Conservation (phyloP, 2,888 invertebrate genomes). For the Pristionchus mayeri region DNA sequence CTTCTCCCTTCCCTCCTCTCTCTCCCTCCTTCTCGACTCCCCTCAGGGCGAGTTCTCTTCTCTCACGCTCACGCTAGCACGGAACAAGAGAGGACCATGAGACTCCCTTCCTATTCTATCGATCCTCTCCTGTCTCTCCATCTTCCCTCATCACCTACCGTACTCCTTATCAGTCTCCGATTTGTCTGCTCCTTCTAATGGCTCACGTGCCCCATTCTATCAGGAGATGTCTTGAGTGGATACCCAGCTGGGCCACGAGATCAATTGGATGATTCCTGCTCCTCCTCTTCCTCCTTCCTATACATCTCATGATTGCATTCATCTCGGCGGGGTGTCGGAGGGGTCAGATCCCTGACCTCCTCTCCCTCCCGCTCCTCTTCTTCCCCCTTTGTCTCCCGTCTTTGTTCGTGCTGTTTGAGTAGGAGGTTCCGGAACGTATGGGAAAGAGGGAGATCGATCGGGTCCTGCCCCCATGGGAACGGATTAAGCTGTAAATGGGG, state of each 20-base stretch:
- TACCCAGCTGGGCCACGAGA: conserved; percentile 50
- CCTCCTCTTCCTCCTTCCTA: conserved; percentile 56
- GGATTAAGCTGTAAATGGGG: conserved; percentile 16
- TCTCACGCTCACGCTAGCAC: conserved; percentile 2
- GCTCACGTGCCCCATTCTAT: background rate
- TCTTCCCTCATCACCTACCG: no score
- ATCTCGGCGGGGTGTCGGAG: background rate
- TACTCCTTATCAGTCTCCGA: conserved; percentile 1
- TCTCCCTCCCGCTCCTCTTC: background rate
- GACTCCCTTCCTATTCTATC: background rate
- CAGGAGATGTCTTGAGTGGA: conserved; percentile 45
- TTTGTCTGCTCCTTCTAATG: background rate
- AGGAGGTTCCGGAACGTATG: background rate
- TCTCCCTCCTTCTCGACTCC: conserved; percentile 4
- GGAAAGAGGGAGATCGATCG: background rate
- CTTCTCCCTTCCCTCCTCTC: background rate
- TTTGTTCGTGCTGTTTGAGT: conserved; percentile 1
- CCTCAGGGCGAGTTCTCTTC: conserved; percentile 20
- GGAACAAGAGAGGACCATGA: background rate
- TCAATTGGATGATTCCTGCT: conserved; percentile 58
- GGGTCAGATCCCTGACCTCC: conserved; percentile 15
- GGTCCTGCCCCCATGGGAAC: background rate
- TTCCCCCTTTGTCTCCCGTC: background rate
- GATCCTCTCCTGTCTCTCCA: conserved; percentile 4
- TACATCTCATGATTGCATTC: background rate